These are phyloP conservation scores for Acronicta psi DNA, from an alignment of 2,888 invertebrate species.

Conservation along the genomic window DNA sequence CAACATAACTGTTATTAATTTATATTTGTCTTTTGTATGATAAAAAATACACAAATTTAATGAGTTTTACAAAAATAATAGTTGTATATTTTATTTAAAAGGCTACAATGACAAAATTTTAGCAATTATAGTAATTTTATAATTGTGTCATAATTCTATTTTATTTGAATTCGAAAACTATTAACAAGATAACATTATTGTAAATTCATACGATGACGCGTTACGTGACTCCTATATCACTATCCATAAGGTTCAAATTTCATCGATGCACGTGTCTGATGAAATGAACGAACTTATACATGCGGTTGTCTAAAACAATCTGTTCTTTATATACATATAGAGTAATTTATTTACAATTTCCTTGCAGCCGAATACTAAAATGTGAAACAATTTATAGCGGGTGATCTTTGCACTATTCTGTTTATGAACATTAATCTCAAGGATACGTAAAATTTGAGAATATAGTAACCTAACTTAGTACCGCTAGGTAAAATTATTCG, in stretches of 20 bases:
- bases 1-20: conserved; percentile 2
- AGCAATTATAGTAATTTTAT: conserved; percentile 18
- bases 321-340: conserved; percentile 10
- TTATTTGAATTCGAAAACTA: conserved; percentile 29
- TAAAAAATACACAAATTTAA: not conserved
- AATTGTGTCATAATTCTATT: conserved; percentile 29
- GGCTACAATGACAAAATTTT: conserved; percentile 1
- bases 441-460: too few relatives aligned
- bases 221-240: too few relatives aligned
- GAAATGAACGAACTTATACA: conserved; percentile 18
- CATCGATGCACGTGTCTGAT: too few relatives aligned
- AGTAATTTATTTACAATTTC: conserved; percentile 38
- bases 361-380: not conserved
- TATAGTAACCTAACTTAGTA: too few relatives aligned
- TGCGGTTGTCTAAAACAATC: conserved; percentile 25
- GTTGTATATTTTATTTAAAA: not conserved
- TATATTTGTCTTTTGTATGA: not conserved
- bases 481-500: too few relatives aligned
- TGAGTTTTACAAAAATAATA: not conserved
- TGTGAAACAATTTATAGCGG: not conserved
- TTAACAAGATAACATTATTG: conserved; percentile 39
- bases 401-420: too few relatives aligned
- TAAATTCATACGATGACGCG: too few relatives aligned
- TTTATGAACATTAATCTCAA: too few relatives aligned
- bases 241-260: too few relatives aligned